Evolutionary conservation across 2,113 vertebrate species (phyloP).

Genomic region (Dinomys branickii): DNA sequence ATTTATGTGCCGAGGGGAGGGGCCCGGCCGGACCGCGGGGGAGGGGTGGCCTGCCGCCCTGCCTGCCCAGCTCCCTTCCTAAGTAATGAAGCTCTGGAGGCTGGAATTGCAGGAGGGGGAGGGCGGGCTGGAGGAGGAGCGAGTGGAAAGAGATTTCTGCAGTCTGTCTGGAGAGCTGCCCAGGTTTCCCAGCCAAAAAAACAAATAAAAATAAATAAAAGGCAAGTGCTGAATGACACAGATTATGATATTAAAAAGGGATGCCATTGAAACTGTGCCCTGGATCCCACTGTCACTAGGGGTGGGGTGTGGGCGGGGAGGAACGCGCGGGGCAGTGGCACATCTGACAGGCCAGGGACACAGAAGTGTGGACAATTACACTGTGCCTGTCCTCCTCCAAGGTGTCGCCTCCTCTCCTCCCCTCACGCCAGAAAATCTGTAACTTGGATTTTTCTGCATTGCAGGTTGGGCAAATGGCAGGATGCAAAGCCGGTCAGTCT

Average conservation of each 20-base stretch:
- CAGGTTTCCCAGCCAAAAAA: conserved; percentile 81
- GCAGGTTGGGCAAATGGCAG: conserved; percentile 61
- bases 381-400: conserved; percentile 42
- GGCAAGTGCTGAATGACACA: conserved; percentile 82
- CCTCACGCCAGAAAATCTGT: background rate
- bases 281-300: conserved; percentile 24
- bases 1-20: conserved; percentile 70
- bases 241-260: conserved; percentile 84
- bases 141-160: conserved; percentile 66
- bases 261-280: conserved; percentile 80
- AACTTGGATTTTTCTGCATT: conserved; percentile 67
- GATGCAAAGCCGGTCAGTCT: conserved; percentile 27
- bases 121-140: conserved; percentile 64
- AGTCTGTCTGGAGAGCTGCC: conserved; percentile 84
- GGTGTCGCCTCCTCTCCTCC: background rate
- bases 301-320: background rate
- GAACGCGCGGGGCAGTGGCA: background rate
- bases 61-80: conserved; percentile 1
- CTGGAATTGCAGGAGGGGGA: conserved; percentile 2
- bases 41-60: background rate
- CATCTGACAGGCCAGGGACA: background rate
- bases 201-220: conserved; percentile 83
- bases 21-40: background rate
- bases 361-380: conserved; percentile 70
- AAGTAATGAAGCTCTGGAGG: conserved; percentile 54